phyloP scores from a whole-genome alignment of 2,888 invertebrate genomes.

The Stictocephala bisonia region DNA sequence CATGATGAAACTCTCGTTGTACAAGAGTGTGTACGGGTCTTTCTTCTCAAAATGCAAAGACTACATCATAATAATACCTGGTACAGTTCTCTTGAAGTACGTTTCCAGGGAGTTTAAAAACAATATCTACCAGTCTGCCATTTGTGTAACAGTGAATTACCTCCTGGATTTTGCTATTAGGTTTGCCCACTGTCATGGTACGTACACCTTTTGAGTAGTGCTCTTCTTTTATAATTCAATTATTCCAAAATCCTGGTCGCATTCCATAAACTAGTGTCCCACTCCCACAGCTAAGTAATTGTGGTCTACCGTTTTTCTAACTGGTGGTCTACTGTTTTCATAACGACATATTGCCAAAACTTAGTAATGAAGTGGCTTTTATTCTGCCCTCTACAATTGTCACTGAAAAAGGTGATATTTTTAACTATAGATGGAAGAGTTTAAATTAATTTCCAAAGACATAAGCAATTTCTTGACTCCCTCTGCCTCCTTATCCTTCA shows the following conservation, averaged over 20 bases:
- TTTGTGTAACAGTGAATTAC: slow-evolving; percentile 1
- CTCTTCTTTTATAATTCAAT: slow-evolving; percentile 45
- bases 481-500: slow-evolving; percentile 52
- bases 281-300: slow-evolving; percentile 43
- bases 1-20: neutral
- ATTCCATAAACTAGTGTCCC: slow-evolving; percentile 51
- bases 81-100: neutral
- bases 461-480: slow-evolving; percentile 53
- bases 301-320: slow-evolving; percentile 43
- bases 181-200: slow-evolving; percentile 34
- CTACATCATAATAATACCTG: slow-evolving; percentile 25
- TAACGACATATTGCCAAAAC: slow-evolving; percentile 53
- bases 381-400: slow-evolving; percentile 50
- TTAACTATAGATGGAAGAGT: slow-evolving; percentile 43
- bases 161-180: slow-evolving; percentile 15
- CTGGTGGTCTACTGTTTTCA: too few relatives aligned
- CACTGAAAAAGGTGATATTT: slow-evolving; percentile 49
- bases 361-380: slow-evolving; percentile 47
- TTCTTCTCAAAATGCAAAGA: neutral
- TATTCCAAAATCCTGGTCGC: slow-evolving; percentile 49
- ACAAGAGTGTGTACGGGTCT: neutral
- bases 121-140: slow-evolving; percentile 10
- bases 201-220: neutral
- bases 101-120: slow-evolving; percentile 10
- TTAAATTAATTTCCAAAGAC: slow-evolving; percentile 51